Conservation (phyloP, 2,888 invertebrate genomes). For the Platypus cylindrus region DNA sequence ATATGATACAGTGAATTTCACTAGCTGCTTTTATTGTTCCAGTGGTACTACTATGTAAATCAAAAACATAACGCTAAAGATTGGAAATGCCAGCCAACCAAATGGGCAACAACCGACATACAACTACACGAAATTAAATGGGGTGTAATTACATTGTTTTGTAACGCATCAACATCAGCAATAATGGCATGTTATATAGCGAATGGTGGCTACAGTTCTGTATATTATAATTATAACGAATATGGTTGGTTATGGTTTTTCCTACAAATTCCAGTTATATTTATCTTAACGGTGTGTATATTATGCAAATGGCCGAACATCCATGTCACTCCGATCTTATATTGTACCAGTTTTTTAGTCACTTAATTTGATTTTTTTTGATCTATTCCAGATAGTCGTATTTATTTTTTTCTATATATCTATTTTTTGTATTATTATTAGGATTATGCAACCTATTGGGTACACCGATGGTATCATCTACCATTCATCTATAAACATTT, state of each 20-base stretch:
- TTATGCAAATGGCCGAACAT: slow-evolving; percentile 1
- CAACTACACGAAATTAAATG: slow-evolving; percentile 56
- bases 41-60: slow-evolving; percentile 62
- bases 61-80: slow-evolving; percentile 46
- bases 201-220: slow-evolving; percentile 52
- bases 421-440: slow-evolving; percentile 20
- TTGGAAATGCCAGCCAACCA: slow-evolving; percentile 64
- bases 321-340: neutral
- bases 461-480: slow-evolving; percentile 54
- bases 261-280: slow-evolving; percentile 49
- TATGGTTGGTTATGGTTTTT: slow-evolving; percentile 55
- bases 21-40: slow-evolving; percentile 21
- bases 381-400: too few relatives aligned
- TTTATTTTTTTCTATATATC: too few relatives aligned
- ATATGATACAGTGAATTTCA: neutral
- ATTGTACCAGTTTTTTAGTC: neutral
- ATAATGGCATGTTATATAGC: slow-evolving; percentile 50
- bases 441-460: slow-evolving; percentile 54
- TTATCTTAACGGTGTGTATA: slow-evolving; percentile 44
- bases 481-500: slow-evolving; percentile 57
- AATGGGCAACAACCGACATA: slow-evolving; percentile 52
- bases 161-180: slow-evolving; percentile 45
- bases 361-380: too few relatives aligned
- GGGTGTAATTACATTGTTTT: slow-evolving; percentile 45
- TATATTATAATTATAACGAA: slow-evolving; percentile 50